Evolutionary conservation across 2,113 vertebrate genomes (phyloP).

Genomic region (Cyprinodon variegatus): DNA sequence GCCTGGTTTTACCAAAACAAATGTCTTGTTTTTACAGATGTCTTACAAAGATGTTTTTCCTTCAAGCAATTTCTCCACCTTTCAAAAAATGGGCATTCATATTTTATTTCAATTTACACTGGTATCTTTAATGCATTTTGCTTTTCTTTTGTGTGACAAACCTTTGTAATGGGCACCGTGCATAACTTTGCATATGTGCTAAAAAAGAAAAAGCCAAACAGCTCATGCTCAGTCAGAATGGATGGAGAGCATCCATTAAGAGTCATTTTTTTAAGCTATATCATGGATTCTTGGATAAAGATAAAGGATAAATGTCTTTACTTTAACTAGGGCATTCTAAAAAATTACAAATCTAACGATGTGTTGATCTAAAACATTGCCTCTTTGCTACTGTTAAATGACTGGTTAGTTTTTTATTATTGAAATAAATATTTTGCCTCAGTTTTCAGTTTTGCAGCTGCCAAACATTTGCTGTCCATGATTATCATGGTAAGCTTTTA

Average conservation of each 20-base stretch:
- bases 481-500: too few relatives aligned
- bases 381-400: too few relatives aligned
- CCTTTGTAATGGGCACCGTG: too few relatives aligned
- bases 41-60: slow-evolving; percentile 12
- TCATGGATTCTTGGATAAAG: background rate
- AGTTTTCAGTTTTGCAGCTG: background rate
- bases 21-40: slow-evolving; percentile 9
- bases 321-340: background rate
- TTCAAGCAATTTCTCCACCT: background rate
- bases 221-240: too few relatives aligned
- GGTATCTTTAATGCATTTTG: too few relatives aligned
- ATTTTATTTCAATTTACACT: too few relatives aligned
- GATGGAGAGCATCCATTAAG: too few relatives aligned
- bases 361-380: background rate
- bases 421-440: background rate
- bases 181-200: too few relatives aligned
- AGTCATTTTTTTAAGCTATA: background rate
- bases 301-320: background rate
- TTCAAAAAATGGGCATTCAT: background rate
- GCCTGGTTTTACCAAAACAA: slow-evolving; percentile 39
- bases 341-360: background rate
- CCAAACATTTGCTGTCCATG: background rate
- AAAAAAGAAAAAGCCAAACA: too few relatives aligned
- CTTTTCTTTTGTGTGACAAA: too few relatives aligned
- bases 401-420: background rate